Evolutionary conservation across 37 sponge, comb jelly and placozoan species (phyloP).

Genomic region (Aplysina aerophoba): DNA sequence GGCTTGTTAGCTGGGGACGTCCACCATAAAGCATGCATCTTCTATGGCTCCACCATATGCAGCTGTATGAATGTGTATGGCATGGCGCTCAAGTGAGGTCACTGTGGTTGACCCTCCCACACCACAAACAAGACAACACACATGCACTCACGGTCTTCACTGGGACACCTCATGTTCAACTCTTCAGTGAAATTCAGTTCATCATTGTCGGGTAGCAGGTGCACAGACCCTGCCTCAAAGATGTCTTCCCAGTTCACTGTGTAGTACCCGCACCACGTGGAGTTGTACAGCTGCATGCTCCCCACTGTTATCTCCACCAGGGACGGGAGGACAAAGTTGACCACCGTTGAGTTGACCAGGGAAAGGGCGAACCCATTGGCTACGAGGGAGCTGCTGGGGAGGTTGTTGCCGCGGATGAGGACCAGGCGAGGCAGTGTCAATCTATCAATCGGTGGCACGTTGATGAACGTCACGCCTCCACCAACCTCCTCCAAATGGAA

Average conservation of each 20-base stretch:
- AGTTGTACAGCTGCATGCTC: conserved; percentile 14
- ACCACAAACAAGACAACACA: background rate
- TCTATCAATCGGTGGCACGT: conserved; percentile 6
- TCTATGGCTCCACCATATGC: too few species aligned
- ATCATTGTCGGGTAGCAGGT: too few species aligned
- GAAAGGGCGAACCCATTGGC: conserved; percentile 11
- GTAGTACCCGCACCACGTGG: conserved; percentile 39
- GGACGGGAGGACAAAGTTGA: conserved; percentile 45
- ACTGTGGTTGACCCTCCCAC: background rate
- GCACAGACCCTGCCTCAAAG: background rate
- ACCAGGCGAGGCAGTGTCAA: conserved; percentile 67
- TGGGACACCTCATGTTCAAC: background rate
- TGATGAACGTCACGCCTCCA: conserved; percentile 30
- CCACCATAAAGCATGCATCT: too few species aligned
- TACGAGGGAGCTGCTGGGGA: too few species aligned
- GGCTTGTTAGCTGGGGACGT: too few species aligned
- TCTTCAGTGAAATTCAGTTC: too few species aligned
- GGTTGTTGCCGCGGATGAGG: conserved; percentile 52
- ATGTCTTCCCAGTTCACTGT: conserved; percentile 72
- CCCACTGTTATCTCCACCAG: conserved; percentile 63
- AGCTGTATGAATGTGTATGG: too few species aligned
- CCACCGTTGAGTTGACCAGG: conserved; percentile 18
- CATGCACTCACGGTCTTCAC: background rate
- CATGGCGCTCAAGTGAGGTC: background rate
- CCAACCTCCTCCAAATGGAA: conserved; percentile 58